Base-by-base conservation (phyloP, 1,140 invertebrate genomes). In the Cotesia chilonis region DNA sequence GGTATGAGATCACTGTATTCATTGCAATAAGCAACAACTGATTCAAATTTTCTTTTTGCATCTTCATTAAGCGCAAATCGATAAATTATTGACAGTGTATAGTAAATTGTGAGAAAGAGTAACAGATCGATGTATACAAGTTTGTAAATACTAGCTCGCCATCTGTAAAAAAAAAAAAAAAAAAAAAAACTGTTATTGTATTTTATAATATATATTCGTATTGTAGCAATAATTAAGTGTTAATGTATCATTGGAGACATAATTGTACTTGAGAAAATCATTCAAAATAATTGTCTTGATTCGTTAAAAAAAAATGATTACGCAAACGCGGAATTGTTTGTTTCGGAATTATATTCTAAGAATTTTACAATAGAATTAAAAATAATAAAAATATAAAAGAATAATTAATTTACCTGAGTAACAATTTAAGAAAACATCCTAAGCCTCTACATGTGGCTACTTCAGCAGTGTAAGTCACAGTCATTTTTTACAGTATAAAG, bases 391-490 rank as follows among this genome's bases (percentile, higher is more conserved):
- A 10, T n/a, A 9, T 63, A 47, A 1, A 52, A 36, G 7, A 41
- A 68, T 37, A 7, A 71, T 28, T 63, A 20, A 69, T 17, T 80
- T 88, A 94, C 94, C 92, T 91, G 73, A 92, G 87, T 9, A 96
- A 87, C 80, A 96, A 89, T 88, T 95, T 95, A 74, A 94, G 88
- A 84, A 95, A 94, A 80, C 93, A 95, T 72, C 94, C 94, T 82
- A 96, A 93, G 66, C 94, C 93, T 70, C 91, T 89, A 81, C 93
- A 95, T 71, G 94, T 95, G 65, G 95, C 94, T 74, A 96, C 94
- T 89, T 96, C 93, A 20, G 91, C 93, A 61, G 94, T 96, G 76
- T 96, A 96, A 0, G 93, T 93, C 17, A 96, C 93, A 74, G 95
- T 96, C 95, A 96, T 96, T 83, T 85, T 69, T 12, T 52, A 47